Conservation (phyloP, 2,113 vertebrate genomes). For the Monarcha castaneiventris region DNA sequence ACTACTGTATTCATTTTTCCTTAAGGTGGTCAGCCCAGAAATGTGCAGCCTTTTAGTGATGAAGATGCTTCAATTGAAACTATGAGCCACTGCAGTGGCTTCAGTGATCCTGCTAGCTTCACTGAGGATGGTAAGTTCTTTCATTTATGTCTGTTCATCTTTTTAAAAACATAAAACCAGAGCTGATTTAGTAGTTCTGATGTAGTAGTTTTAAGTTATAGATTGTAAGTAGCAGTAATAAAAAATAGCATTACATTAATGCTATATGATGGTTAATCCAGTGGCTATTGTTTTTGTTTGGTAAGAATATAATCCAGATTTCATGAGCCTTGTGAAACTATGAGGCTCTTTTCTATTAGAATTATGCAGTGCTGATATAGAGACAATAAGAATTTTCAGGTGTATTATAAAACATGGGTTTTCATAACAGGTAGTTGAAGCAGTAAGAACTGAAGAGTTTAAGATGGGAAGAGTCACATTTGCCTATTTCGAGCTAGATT, state of each 20-base stretch:
- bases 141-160: neutral
- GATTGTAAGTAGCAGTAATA: neutral
- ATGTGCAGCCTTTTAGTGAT: constrained; percentile 93
- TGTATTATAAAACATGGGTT: neutral
- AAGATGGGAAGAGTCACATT: neutral
- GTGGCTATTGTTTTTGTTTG: neutral
- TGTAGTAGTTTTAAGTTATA: neutral
- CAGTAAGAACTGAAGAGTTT: neutral
- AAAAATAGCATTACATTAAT: neutral
- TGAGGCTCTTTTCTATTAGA: neutral
- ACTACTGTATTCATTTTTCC: neutral
- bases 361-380: neutral
- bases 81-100: constrained; percentile 97
- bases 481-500: neutral
- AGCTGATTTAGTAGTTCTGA: neutral
- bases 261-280: neutral
- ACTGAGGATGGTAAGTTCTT: constrained; percentile 85
- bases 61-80: constrained; percentile 97
- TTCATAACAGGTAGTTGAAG: neutral
- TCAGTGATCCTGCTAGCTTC: constrained; percentile 88
- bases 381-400: neutral
- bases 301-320: neutral
- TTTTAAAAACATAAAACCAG: neutral
- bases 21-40: constrained; percentile 87
- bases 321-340: neutral